Percentiles rank a stretch among this genome's conserved stretches.
These are phyloP conservation scores for Romanogobio albipinnatus DNA, from an alignment of 2,113 vertebrate genomes.

Conservation along the genomic window DNA sequence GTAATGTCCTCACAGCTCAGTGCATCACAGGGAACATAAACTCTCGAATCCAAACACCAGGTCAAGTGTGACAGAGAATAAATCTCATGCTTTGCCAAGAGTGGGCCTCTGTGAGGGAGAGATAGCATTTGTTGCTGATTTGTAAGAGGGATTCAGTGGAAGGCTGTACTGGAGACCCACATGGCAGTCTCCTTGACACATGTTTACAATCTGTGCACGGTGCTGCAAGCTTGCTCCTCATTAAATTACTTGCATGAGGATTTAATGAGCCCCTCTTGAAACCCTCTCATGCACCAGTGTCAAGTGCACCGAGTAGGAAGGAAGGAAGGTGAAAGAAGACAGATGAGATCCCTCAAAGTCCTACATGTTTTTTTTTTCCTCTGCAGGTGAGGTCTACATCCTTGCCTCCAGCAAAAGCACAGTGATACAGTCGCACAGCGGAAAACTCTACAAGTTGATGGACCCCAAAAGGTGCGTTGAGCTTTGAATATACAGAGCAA, in stretches of 20 bases:
- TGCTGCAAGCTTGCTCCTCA: constrained; percentile 71
- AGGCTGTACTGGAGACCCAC: constrained; percentile 54
- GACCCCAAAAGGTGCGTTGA: constrained; percentile 92
- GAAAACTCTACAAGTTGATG: constrained; percentile 95
- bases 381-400: constrained; percentile 93
- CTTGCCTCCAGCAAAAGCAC: constrained; percentile 95
- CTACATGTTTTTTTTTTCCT: background rate
- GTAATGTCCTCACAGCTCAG: constrained; percentile 34
- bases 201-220: constrained; percentile 76
- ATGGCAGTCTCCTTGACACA: constrained; percentile 66
- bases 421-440: constrained; percentile 88
- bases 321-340: constrained; percentile 38
- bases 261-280: constrained; percentile 65
- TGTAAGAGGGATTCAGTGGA: constrained; percentile 54
- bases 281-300: constrained; percentile 61
- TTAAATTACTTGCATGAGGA: constrained; percentile 72
- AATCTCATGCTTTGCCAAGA: constrained; percentile 4
- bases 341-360: background rate
- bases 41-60: constrained; percentile 24
- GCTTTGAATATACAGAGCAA: background rate
- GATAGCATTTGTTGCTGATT: constrained; percentile 65
- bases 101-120: constrained; percentile 4
- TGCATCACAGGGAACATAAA: constrained; percentile 48
- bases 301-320: constrained; percentile 61
- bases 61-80: constrained; percentile 30